Evolutionary conservation across 2,888 invertebrate species (phyloP).

Genomic region (Andrena marginata): DNA sequence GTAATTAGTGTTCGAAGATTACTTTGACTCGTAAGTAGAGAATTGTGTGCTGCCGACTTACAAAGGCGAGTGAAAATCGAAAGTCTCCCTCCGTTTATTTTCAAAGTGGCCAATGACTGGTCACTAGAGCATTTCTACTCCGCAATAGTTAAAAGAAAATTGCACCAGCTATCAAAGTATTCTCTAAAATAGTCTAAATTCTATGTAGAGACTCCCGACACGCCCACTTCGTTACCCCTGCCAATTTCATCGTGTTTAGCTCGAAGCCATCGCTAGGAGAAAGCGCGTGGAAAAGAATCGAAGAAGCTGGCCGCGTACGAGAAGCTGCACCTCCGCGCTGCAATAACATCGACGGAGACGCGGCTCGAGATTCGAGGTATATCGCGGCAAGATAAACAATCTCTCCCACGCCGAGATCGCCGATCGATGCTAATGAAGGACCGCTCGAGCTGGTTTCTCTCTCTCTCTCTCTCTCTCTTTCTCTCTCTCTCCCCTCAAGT

Average conservation of each 20-base stretch:
- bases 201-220: too few relatives aligned
- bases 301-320: neutral
- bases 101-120: too few relatives aligned
- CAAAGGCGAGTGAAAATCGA: too few relatives aligned
- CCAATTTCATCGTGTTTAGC: neutral
- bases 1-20: too few relatives aligned
- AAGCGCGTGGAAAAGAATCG: neutral
- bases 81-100: too few relatives aligned
- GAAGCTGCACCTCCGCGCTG: conserved; percentile 48
- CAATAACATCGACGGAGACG: conserved; percentile 50
- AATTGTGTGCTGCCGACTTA: too few relatives aligned
- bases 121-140: too few relatives aligned
- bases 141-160: too few relatives aligned
- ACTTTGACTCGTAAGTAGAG: too few relatives aligned
- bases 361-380: conserved; percentile 55
- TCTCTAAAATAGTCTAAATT: too few relatives aligned
- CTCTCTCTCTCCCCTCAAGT: neutral
- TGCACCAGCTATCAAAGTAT: too few relatives aligned
- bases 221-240: too few relatives aligned
- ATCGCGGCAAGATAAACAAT: conserved; percentile 77
- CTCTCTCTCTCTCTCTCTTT: neutral
- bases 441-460: conserved; percentile 59
- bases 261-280: conserved; percentile 17
- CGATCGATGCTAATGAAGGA: conserved; percentile 81
- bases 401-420: conserved; percentile 74